Base-by-base conservation (phyloP, 1,140 invertebrate genomes). In the Drosophila lacteicornis region DNA sequence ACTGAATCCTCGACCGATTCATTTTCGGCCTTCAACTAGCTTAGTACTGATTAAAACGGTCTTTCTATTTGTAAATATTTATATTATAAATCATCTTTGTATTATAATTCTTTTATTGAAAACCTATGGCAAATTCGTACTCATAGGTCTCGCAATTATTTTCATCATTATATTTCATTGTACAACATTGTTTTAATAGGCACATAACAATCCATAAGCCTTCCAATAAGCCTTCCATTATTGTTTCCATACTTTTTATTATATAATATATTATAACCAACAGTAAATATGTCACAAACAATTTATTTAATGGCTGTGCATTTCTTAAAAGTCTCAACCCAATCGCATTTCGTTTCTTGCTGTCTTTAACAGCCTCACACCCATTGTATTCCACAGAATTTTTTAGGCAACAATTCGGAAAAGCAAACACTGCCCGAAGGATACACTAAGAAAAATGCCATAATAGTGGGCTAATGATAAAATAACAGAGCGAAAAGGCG, bases 381-480 rank as follows among this genome's bases (percentile, higher is more conserved):
- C 3, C 22, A 13, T 46, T 17, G 15, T 66, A 38, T 17, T 30
- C 9, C 4, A 22, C 9, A 19, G 12, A 12, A 25, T 17, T 70
- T 15, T 49, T 40, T 3, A 17, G 33, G 19, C 0, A 36, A 45
- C 19, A 68, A 46, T 22, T 55, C 9, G 33, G 0, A 3, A 27
- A 69, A 38, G 19, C 13, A 59, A 59, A 71, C 36, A 73, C 13
- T 38, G 51, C 19, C 19, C 42, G 1, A 40, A 5, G 45, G 50
- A 25, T 43, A 40, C 49, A 45, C 22, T n/a, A 25, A 33, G 25
- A 66, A 13, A 42, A 9, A 36, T 42, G 19, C 33, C 25, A 59
- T 38, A 50, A 42, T 55, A 51, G 36, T 43, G 22, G 15, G 13
- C 46, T 74, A 74, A 74, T 73, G 67, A 74, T 73, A 74, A 74